These are phyloP conservation scores for Autographa pulchrina DNA, from an alignment of 2,888 invertebrate species.

Conservation along the genomic window DNA sequence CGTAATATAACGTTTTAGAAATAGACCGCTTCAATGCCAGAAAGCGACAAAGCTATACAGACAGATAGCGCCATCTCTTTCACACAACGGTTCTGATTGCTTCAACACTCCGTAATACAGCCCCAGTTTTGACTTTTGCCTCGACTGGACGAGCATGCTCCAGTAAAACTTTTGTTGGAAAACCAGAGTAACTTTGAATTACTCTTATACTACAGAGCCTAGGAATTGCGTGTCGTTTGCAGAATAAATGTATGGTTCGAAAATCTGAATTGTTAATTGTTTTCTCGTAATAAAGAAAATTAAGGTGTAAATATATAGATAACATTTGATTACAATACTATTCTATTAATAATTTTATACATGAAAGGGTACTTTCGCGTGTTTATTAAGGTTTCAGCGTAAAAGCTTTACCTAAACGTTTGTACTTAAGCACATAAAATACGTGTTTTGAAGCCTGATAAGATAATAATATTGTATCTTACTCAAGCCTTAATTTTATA, in stretches of 20 bases:
- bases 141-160: constrained; percentile 18
- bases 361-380: too few relatives aligned
- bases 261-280: not conserved
- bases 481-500: not conserved
- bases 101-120: not conserved
- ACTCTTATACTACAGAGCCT: constrained; percentile 16
- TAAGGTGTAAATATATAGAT: too few relatives aligned
- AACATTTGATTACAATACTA: too few relatives aligned
- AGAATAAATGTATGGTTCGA: constrained; percentile 17
- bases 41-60: not conserved
- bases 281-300: not conserved
- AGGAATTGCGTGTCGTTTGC: constrained; percentile 28
- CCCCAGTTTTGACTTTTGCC: constrained; percentile 48
- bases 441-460: too few relatives aligned
- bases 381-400: too few relatives aligned
- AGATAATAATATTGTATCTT: too few relatives aligned
- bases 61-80: not conserved
- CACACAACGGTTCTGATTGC: not conserved
- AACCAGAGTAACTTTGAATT: constrained; percentile 45
- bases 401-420: too few relatives aligned
- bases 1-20: not conserved
- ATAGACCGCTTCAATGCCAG: not conserved
- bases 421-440: too few relatives aligned
- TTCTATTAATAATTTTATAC: too few relatives aligned
- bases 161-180: constrained; percentile 39